Base-by-base conservation (phyloP, 53 echinoderm and acorn worm genomes). In the Stichopus horrens region DNA sequence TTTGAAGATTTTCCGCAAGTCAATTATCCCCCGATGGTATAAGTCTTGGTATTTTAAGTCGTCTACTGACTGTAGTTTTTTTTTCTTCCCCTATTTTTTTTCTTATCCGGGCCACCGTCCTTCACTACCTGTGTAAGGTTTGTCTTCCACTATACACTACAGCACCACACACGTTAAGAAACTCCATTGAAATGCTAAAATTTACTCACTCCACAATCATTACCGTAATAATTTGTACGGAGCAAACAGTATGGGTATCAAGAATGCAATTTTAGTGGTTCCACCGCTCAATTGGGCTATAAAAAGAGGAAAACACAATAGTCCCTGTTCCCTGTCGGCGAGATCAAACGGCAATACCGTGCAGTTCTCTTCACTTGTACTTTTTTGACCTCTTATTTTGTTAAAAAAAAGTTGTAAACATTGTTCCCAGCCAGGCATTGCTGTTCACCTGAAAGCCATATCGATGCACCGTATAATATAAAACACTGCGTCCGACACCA, bases 181-280 rank as follows among this genome's bases (percentile, higher is more conserved):
- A 81, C 81, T 57, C 57, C 81, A 81, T 81, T 81, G 81, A 81
- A 55, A 56, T 81, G 81, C 58, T 57, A 55, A 81, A 56, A 81
- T 81, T 81, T 55, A 81, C 81, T 81, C 57, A 81, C 81, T 81
- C 56, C 81, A 81, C 19, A 56, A 81, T 81, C 21, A 81, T 81
- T 56, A 57, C 21, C 56, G 58, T 22, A 81, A 81, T 81, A 19
- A 81, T 81, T 81, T 81, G 14, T 56, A 55, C 21, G 81, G 21
- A 81, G 6, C 81, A 81, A 81, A 81, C 81, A 81, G 81, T 58
- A 81, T 20, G 81, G 19, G 20, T 81, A 81, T 22, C 58, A 57
- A 81, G 54, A 21, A 58, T 20, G 81, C 58, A 81, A 54, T 58
- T 56, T 81, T 81, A 56, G 57, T 81, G 81, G 57, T 21, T 81